These are phyloP conservation scores for Enhydra lutris DNA, from an alignment of 2,113 vertebrate species.

Conservation along the genomic window DNA sequence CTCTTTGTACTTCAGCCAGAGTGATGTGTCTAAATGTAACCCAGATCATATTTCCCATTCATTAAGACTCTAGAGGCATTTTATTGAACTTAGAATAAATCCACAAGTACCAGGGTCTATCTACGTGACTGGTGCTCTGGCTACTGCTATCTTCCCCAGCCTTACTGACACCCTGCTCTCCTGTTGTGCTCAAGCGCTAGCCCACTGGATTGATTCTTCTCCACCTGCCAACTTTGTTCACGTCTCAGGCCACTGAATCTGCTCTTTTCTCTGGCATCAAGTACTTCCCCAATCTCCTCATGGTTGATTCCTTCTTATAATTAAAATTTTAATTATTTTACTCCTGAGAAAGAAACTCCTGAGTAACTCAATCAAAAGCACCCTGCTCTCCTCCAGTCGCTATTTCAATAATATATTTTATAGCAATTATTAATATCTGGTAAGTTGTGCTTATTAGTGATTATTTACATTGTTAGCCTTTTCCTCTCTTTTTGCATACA, in stretches of 20 bases:
- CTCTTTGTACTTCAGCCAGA: background rate
- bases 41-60: background rate
- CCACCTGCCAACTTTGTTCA: background rate
- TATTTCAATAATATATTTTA: background rate
- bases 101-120: background rate
- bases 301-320: background rate
- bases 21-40: background rate
- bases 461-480: background rate
- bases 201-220: background rate
- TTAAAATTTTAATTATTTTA: background rate
- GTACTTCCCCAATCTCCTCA: background rate
- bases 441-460: background rate
- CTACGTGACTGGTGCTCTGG: background rate
- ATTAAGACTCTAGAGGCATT: background rate
- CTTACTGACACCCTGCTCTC: background rate
- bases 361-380: background rate
- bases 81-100: background rate
- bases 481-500: background rate
- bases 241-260: background rate
- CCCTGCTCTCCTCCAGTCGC: background rate
- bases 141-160: background rate
- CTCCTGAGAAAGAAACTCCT: background rate
- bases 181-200: background rate
- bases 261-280: background rate
- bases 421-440: background rate